Evolutionary conservation across 1,140 invertebrate species (phyloP), one percentile per base, ranked within the genome.

Genomic region (Coenobita brevimanus): DNA sequence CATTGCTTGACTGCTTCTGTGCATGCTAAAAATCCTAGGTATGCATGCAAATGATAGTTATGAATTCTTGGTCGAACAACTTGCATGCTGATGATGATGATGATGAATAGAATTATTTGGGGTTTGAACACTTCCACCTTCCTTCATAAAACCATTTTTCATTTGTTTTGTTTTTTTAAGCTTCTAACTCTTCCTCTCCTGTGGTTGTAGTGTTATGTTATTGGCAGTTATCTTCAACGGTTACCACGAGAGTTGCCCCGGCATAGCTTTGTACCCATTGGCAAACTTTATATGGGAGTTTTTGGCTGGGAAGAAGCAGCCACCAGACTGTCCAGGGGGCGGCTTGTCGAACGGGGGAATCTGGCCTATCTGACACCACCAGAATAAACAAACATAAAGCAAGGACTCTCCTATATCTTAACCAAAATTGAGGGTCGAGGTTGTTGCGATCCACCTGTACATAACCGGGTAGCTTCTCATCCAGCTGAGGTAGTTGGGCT

Each of bases 241-340:
- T 86, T 69, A 69, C 83, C 83, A 86, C 83, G 83, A 86, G 83
- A 86, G 83, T 86, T 86, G 83, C 83, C 83, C 83, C 75, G 83
- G 83, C 75, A 79, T 86, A 86, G 83, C 83, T 86, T n/a, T n/a
- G n/a, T 86, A 69, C 57, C 83, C 60, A 76, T 86, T 86, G 83
- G 83, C 83, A 75, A 50, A 62, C n/a, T 86, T 86, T 79, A 78
- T 79, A 79, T 73, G 82, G 82, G 64, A 71, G 64, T n/a, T 57
- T 79, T 43, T 78, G 73, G 60, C 60, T 54, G 57, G 80, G 57
- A 50, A 78, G 50, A 67, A 67, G 57, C 57, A 50, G 33, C 78
- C 83, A 67, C 46, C 78, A 43, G 38, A 82, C 38, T 38, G n/a
- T 54, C 76, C 41, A 82, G 82, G 69, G 41, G 75, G 67, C 62